A percentile compares a stretch with the other conserved stretches of the same genome.
Conservation (phyloP, 2,797 vertebrate genomes). For the Anguilla obscura region DNA sequence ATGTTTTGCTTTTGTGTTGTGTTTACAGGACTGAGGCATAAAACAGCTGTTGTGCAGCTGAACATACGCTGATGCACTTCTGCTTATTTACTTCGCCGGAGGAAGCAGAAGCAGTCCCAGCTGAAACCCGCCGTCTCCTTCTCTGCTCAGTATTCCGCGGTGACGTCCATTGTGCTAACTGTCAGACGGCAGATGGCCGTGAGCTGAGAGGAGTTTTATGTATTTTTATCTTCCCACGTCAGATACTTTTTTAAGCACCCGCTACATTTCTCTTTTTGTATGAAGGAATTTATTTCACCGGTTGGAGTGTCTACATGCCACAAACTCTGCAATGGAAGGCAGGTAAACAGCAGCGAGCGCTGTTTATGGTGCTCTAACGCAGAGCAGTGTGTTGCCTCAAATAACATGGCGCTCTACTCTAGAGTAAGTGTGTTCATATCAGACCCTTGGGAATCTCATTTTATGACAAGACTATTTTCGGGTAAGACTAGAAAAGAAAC, state of each 20-base stretch:
- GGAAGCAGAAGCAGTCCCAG: neutral
- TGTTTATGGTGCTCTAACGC: neutral
- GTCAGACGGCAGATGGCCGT: neutral
- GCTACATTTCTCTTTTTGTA: neutral
- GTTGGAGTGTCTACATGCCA: neutral
- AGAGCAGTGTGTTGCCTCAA: neutral
- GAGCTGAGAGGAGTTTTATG: neutral
- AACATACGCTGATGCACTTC: neutral
- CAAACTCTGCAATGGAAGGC: neutral
- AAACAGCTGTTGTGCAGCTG: neutral
- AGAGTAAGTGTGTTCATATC: neutral
- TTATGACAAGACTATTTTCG: neutral
- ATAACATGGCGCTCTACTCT: neutral
- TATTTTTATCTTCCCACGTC: neutral
- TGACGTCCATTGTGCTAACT: neutral
- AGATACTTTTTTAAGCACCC: neutral
- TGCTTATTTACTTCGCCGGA: neutral
- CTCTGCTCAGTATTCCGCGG: neutral
- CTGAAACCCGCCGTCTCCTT: neutral
- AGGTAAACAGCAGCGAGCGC: neutral
- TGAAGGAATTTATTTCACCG: neutral
- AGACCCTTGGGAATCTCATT: neutral
- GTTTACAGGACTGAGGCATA: neutral
- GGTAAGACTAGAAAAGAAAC: constrained; percentile 1
- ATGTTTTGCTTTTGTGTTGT: neutral